Conservation (phyloP, 2,797 vertebrate genomes). For the Balearica regulorum region DNA sequence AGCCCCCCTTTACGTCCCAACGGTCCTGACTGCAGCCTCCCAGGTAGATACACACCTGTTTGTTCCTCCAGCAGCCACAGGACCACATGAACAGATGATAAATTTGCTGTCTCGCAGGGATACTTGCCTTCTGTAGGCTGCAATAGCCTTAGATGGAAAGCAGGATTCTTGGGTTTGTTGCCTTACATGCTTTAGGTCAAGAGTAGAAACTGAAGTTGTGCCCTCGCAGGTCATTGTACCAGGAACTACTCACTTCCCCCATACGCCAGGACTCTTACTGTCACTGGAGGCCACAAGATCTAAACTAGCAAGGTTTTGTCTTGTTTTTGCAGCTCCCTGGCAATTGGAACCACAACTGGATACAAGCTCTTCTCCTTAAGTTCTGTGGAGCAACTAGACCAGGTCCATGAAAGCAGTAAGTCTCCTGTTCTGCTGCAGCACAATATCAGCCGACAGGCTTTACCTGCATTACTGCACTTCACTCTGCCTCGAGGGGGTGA, state of each 20-base stretch:
- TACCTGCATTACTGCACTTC: not conserved
- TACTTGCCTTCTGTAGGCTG: not conserved
- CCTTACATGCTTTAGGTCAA: not conserved
- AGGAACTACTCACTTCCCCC: rapidly evolving
- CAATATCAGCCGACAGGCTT: not conserved
- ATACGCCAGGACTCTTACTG: not conserved
- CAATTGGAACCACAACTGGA: constrained; percentile 86
- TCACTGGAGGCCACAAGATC: not conserved
- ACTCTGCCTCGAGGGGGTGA: not conserved
- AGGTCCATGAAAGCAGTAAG: constrained; percentile 92
- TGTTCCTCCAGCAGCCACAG: not conserved
- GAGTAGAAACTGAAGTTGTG: not conserved
- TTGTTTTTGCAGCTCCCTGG: constrained; percentile 82
- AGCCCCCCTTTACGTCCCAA: not conserved
- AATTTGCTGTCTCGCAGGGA: not conserved
- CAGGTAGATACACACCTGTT: rapidly evolving
- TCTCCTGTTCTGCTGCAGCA: not conserved
- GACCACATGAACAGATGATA: rapidly evolving
- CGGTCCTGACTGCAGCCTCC: not conserved
- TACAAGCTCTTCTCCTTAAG: constrained; percentile 92
- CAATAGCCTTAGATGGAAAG: not conserved
- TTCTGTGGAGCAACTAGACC: constrained; percentile 91
- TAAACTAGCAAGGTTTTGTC: not conserved
- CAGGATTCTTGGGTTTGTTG: not conserved
- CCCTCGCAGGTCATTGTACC: not conserved